Evolutionary conservation across 2,113 vertebrate genomes (phyloP).

Genomic region (Argyrosomus japonicus): DNA sequence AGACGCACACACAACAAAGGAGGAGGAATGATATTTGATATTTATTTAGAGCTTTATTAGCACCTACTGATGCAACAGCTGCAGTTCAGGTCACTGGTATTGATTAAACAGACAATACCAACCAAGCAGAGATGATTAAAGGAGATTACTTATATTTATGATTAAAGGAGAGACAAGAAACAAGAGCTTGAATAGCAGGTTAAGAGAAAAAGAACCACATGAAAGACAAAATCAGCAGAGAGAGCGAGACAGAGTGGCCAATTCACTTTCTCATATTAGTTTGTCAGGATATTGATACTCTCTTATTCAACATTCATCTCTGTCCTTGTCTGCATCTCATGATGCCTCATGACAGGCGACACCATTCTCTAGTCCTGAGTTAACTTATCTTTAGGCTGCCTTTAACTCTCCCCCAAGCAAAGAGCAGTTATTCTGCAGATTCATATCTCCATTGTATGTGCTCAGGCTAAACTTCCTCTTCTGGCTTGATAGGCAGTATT

Average conservation of each 20-base stretch:
- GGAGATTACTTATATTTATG: slow-evolving; percentile 33
- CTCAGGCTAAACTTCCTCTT: no score
- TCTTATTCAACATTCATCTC: not conserved
- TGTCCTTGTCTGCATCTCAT: not conserved
- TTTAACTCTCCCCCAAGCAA: not conserved
- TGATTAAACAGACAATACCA: slow-evolving; percentile 14
- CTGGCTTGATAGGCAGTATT: no score
- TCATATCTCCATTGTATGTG: no score
- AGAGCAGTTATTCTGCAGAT: not conserved
- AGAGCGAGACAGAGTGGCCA: not conserved
- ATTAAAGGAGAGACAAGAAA: slow-evolving; percentile 28
- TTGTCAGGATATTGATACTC: not conserved
- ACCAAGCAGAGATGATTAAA: slow-evolving; percentile 31
- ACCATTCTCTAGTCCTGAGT: not conserved
- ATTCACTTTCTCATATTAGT: not conserved
- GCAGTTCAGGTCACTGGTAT: slow-evolving; percentile 16
- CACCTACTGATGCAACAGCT: slow-evolving; percentile 12
- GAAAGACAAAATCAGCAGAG: slow-evolving; percentile 15
- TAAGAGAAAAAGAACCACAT: not conserved
- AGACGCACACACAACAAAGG: slow-evolving; percentile 19
- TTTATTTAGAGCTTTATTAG: slow-evolving; percentile 38
- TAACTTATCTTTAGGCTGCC: not conserved
- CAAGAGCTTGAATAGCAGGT: not conserved
- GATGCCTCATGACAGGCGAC: not conserved
- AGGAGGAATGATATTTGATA: not conserved